These are phyloP conservation scores for Dendrolimus kikuchii DNA, from an alignment of 1,140 invertebrate species.

Conservation along the genomic window DNA sequence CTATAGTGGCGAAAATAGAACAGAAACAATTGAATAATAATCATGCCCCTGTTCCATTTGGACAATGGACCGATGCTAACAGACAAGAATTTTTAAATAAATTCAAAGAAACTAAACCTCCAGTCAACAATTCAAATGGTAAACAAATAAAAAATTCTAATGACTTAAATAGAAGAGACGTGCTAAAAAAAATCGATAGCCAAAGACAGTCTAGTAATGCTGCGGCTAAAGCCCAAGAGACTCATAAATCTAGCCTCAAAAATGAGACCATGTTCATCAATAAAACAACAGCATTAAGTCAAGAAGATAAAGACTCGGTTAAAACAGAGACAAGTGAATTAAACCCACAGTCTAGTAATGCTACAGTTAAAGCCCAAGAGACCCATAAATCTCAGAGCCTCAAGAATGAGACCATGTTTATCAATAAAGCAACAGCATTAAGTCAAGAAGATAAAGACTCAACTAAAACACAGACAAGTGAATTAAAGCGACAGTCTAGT, in stretches of 20 bases:
- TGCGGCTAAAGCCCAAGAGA: slow-evolving; percentile 33
- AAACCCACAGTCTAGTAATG: slow-evolving; percentile 6
- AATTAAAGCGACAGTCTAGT: not conserved
- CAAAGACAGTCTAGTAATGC: slow-evolving; percentile 44
- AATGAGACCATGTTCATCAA: slow-evolving; percentile 37
- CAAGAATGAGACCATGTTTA: slow-evolving; percentile 5
- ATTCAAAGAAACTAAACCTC: slow-evolving; percentile 55
- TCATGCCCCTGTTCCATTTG: slow-evolving; percentile 54
- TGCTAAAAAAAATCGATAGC: slow-evolving; percentile 59
- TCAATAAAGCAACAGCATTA: too few species aligned
- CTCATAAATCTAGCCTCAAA: slow-evolving; percentile 29
- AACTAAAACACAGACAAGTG: slow-evolving; percentile 2
- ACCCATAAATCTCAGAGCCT: slow-evolving; percentile 12
- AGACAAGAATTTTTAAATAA: slow-evolving; percentile 62
- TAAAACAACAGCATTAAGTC: slow-evolving; percentile 19
- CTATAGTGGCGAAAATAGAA: slow-evolving; percentile 18
- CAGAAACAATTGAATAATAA: slow-evolving; percentile 31
- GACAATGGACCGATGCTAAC: slow-evolving; percentile 61
- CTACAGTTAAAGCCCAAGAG: slow-evolving; percentile 15
- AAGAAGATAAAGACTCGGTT: slow-evolving; percentile 6
- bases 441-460: not conserved
- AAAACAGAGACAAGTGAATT: slow-evolving; percentile 8
- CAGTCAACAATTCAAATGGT: slow-evolving; percentile 40
- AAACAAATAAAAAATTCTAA: slow-evolving; percentile 61
- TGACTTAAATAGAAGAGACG: slow-evolving; percentile 60